phyloP scores from a whole-genome alignment of 2,113 vertebrate genomes.

The Callaeas wilsoni region DNA sequence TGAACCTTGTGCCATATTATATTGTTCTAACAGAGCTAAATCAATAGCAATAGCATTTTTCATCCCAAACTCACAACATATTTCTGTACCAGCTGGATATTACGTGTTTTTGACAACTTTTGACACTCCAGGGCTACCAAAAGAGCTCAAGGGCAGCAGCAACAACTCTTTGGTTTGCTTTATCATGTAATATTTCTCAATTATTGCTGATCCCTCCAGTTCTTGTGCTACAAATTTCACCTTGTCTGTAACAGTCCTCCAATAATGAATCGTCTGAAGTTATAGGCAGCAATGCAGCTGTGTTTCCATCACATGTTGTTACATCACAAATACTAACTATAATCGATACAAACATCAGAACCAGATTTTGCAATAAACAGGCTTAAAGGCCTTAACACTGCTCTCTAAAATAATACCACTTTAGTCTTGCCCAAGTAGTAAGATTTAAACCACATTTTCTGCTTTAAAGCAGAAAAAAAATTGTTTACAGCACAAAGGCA shows the following conservation, averaged over 20 bases:
- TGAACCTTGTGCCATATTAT: neutral
- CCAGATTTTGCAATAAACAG: neutral
- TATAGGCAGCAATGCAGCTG: neutral
- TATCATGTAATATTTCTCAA: accelerated
- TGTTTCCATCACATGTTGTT: neutral
- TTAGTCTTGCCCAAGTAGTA: neutral
- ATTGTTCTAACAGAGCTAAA: neutral
- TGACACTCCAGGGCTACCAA: neutral
- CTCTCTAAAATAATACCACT: neutral
- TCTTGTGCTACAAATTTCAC: neutral
- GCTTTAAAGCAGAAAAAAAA: neutral
- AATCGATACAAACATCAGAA: neutral
- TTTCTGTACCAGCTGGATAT: neutral
- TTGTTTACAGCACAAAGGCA: neutral
- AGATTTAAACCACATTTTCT: neutral
- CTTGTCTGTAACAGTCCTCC: neutral
- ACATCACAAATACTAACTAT: neutral
- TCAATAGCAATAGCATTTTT: neutral
- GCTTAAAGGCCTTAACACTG: neutral
- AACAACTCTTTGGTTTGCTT: neutral
- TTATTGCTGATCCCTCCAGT: neutral
- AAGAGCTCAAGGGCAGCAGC: neutral
- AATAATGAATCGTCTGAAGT: neutral
- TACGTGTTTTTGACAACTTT: neutral
- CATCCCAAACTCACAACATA: neutral